Evolutionary conservation across 2,888 invertebrate genomes (phyloP).

Genomic region (Brachylomia viminalis): DNA sequence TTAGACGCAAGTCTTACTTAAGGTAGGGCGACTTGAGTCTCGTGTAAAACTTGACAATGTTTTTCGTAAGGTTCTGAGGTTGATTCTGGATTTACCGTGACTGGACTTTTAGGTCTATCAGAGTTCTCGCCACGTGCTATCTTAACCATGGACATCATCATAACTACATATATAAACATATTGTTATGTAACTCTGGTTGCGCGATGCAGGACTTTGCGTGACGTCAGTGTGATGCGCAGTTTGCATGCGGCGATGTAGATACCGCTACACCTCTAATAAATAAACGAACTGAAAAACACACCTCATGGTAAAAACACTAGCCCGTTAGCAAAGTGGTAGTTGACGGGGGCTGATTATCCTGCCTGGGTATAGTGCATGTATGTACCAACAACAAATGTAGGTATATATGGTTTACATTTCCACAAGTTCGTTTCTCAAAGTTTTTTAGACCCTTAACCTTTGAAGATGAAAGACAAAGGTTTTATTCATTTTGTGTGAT

Average conservation of each 20-base stretch:
- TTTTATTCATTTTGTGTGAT: background rate
- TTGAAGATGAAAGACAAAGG: background rate
- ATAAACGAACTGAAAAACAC: background rate
- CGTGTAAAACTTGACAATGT: background rate
- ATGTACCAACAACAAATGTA: background rate
- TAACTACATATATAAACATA: too few relatives aligned
- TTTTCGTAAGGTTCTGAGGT: too few relatives aligned
- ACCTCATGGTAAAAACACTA: background rate
- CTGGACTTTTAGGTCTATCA: too few relatives aligned
- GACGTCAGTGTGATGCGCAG: too few relatives aligned
- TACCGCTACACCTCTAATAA: background rate
- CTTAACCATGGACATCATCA: too few relatives aligned
- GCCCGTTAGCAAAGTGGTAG: background rate
- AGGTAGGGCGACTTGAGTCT: too few relatives aligned
- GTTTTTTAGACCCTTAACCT: background rate
- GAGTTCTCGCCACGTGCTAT: too few relatives aligned
- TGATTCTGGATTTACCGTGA: too few relatives aligned
- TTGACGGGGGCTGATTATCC: background rate
- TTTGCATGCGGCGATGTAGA: too few relatives aligned
- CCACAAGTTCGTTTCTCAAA: background rate
- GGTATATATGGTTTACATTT: background rate
- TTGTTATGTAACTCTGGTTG: too few relatives aligned
- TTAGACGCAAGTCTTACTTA: background rate
- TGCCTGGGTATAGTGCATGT: background rate
- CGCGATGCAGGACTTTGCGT: too few relatives aligned